A percentile compares a stretch with the other conserved stretches of the same genome.
Evolutionary conservation across 1,140 invertebrate genomes (phyloP).

Genomic region (Brachionus rubens): DNA sequence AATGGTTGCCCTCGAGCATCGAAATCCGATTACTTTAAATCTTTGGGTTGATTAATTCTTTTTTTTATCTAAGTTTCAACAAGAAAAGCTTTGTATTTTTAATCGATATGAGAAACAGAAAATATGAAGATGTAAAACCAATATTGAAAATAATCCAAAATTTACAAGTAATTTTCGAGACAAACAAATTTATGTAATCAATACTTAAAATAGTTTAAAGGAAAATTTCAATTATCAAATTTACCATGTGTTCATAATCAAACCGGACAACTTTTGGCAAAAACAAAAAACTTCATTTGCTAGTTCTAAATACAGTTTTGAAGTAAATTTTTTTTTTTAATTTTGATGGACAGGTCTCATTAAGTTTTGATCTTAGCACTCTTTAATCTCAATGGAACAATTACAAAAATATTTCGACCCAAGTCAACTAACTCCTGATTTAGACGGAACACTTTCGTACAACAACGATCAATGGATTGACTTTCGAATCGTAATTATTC

Average conservation of each 20-base stretch:
- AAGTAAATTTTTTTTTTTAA: conserved; percentile 54
- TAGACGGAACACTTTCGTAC: conserved; percentile 87
- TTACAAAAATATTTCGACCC: conserved; percentile 85
- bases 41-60: no score
- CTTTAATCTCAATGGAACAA: conserved; percentile 88
- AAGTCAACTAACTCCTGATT: conserved; percentile 82
- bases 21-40: no score
- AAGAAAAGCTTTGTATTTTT: conserved; percentile 27
- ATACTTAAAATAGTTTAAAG: neutral
- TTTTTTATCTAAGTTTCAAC: conserved; percentile 12
- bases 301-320: conserved; percentile 97
- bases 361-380: conserved; percentile 65
- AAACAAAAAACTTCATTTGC: conserved; percentile 93
- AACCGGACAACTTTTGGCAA: conserved; percentile 98
- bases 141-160: conserved; percentile 43
- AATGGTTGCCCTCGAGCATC: no score
- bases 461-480: conserved; percentile 96
- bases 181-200: neutral
- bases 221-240: conserved; percentile 42
- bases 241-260: conserved; percentile 86
- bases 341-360: neutral
- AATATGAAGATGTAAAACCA: conserved; percentile 35
- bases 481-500: conserved; percentile 68
- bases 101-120: conserved; percentile 39
- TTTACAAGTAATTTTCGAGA: conserved; percentile 2